Evolutionary conservation across 2,888 invertebrate species (phyloP).

Genomic region (Unio delphinus): DNA sequence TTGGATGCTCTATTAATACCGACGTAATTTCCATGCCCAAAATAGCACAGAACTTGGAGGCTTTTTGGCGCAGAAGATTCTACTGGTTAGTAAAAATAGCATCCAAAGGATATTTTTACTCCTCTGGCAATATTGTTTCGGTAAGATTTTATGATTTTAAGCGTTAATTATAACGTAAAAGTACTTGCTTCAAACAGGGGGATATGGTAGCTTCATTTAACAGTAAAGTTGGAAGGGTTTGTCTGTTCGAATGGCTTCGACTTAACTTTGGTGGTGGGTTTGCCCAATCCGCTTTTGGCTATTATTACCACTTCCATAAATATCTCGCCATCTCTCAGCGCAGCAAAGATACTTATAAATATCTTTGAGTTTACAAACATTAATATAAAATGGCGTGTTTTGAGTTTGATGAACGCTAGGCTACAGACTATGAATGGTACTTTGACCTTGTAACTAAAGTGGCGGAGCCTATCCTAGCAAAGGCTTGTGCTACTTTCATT

Average conservation of each 20-base stretch:
- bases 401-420: too few relatives aligned
- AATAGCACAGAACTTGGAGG: slow-evolving; percentile 49
- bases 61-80: slow-evolving; percentile 51
- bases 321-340: too few relatives aligned
- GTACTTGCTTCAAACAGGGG: background rate
- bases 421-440: too few relatives aligned
- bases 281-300: too few relatives aligned
- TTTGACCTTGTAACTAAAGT: too few relatives aligned
- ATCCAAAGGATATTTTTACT: slow-evolving; percentile 55
- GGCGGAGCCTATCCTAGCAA: too few relatives aligned
- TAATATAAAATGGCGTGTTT: too few relatives aligned
- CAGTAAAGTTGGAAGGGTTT: slow-evolving; percentile 9
- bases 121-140: slow-evolving; percentile 48
- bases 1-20: slow-evolving; percentile 42
- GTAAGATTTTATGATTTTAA: slow-evolving; percentile 34
- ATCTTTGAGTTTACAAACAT: too few relatives aligned
- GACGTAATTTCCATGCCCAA: slow-evolving; percentile 53
- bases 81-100: slow-evolving; percentile 70
- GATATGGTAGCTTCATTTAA: background rate
- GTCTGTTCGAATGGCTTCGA: slow-evolving; percentile 12
- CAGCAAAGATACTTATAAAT: too few relatives aligned
- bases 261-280: too few relatives aligned
- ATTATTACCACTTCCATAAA: too few relatives aligned
- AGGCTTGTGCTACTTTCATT: too few relatives aligned
- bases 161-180: background rate